Evolutionary conservation across 1,140 invertebrate genomes (phyloP), one percentile per base, ranked within the genome.

Genomic region (Sitobion miscanthi): DNA sequence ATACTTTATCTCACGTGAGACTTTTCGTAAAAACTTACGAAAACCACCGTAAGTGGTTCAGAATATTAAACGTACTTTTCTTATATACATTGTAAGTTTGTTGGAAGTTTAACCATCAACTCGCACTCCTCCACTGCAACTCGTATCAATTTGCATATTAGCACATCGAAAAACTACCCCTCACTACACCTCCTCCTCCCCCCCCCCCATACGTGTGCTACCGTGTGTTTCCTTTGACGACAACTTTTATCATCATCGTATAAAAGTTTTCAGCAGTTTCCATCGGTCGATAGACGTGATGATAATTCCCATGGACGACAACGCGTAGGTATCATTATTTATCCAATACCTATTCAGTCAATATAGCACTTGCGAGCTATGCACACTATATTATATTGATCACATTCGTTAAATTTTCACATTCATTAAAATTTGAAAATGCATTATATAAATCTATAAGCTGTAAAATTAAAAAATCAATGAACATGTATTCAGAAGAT

Each of bases 1-100:
- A 57, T 93, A 86, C 47, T 86, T 93, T 93, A 93, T 93, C 91
- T 57, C 77, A 86, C 77, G 77, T 52, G 82, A 52, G 38, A 85
- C 42, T 93, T 93, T 93, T 86, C 8, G 35, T 85, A 93, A 93
- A 93, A 93, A 93, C 91, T 93, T 93, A 23, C 25, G 25, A 86
- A 93, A 93, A 83, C 91, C 77, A 52, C 25, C 49, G 69, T 93
- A 93, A 93, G 91, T 86, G 82, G 45, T 85, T 93, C 47, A 57
- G 91, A 93, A 93, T 93, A 93, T 93, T 86, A 93, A 93, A 86
- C 77, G 91, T 47, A 52, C 91, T 93, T 93, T 93, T 93, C 91
- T 93, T 93, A 93, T 86, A 93, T 30, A 86, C 91, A 86, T 93
- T 86, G 91, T 93, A 93, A 93, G 91, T 93, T 93, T 93, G 82